These are phyloP conservation scores for Tiaroga cobitis DNA, from an alignment of 2,797 vertebrate species.

Conservation along the genomic window DNA sequence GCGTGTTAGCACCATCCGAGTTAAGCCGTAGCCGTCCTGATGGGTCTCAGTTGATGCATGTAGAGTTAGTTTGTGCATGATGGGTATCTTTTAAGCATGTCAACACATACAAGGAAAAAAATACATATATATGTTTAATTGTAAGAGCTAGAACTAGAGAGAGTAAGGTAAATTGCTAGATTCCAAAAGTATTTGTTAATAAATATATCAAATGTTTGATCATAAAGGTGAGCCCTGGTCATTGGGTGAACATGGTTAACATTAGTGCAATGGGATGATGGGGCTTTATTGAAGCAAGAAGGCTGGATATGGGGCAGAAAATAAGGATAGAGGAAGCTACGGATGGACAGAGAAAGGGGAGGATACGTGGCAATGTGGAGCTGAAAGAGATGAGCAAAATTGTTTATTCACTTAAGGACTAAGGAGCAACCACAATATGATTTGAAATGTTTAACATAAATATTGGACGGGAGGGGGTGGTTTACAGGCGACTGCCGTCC, in stretches of 20 bases:
- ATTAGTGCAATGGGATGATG: conserved; percentile 74
- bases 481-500: conserved; percentile 48
- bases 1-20: conserved; percentile 72
- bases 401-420: conserved; percentile 80
- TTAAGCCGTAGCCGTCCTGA: conserved; percentile 77
- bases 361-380: conserved; percentile 62
- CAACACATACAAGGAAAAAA: conserved; percentile 45
- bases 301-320: conserved; percentile 78
- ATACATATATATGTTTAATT: conserved; percentile 8
- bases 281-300: conserved; percentile 79
- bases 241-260: conserved; percentile 81
- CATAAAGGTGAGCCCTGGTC: conserved; percentile 76
- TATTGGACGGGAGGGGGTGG: conserved; percentile 69
- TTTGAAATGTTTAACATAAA: conserved; percentile 89
- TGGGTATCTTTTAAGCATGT: conserved; percentile 75
- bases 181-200: conserved; percentile 59
- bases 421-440: conserved; percentile 81
- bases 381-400: conserved; percentile 54
- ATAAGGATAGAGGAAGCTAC: conserved; percentile 59
- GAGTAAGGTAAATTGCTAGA: conserved; percentile 50
- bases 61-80: conserved; percentile 74
- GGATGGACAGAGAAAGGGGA: conserved; percentile 56
- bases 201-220: conserved; percentile 55
- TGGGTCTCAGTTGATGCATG: conserved; percentile 79
- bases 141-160: background rate